Evolutionary conservation across 2,888 invertebrate species (phyloP), one percentile per base, ranked within the genome.

Genomic region (Atrina japonica): DNA sequence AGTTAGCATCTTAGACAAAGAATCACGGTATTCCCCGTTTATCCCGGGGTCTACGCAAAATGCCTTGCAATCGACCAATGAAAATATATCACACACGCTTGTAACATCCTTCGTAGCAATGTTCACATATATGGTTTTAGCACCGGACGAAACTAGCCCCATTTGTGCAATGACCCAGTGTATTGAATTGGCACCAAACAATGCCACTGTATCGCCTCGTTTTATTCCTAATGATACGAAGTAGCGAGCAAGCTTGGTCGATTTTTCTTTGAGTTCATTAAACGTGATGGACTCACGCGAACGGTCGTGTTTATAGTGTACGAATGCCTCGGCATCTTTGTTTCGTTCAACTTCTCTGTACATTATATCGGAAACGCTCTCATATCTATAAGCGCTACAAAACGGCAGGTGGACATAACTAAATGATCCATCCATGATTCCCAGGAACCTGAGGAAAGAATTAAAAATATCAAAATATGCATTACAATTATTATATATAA

Each of bases 171-270:
- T 41, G n/a, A 64, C 35, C 53, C 64, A 52, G 2, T 50, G 16
- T 5, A 64, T 11, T 0, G 64, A 52, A 25, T 64, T 64, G 5
- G 52, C 41, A 21, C 64, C 64, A 25, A 64, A 64, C 5, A 64
- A 41, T 0, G 35, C 52, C 9, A 64, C 52, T 1, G 50, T 27
- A 18, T 64, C 64, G 25, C 43, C 52, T 50, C 41, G 18, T 27
- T 52, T 25, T 6, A 64, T 52, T 11, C 64, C 64, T n/a, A 18
- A 40, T 5, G 52, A 52, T 9, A 23, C 25, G 3, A 52, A 25
- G 25, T 23, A 52, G 5, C 27, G 5, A 25, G 52, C 52, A 14
- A 52, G 25, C 52, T 52, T 18, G 21, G 11, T 14, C 9, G 23
- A 5, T 25, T 21, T 11, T 25, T 52, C 25, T 11, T 16, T 14